Base-by-base conservation (phyloP, 1,140 invertebrate species). In the Drosophila nigrodunni region DNA sequence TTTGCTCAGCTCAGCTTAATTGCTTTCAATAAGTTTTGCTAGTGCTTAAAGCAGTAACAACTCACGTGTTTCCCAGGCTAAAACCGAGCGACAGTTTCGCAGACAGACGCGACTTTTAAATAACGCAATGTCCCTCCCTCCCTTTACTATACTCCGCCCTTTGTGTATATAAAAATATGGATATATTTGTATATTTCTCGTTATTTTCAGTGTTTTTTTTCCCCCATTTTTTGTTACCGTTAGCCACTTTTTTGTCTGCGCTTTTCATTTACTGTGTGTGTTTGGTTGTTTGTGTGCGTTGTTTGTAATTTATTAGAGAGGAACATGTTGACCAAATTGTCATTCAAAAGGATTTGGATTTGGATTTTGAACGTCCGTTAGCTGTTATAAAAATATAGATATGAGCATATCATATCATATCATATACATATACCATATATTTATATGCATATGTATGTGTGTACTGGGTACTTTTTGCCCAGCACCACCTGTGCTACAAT, bases 251-350 rank as follows among this genome's bases (percentile, higher is more conserved):
- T 86, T 86, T 86, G 82, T 82, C 82, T 87, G 83, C 66, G 70
- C 71, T 87, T 82, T 86, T 65, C 66, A 81, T 75, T 86, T 79
- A 55, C 77, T n/a, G 41, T 49, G 39, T 65, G 15, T 52, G 44
- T 41, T 50, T 46, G 57, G 18, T 2, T 54, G 46, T 41, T 13
- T 50, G 15, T 35, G n/a, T 71, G 46, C 37, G 60, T 74, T 82
- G 82, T 83, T 87, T 88, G 85, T 88, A 87, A 87, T 87, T 87
- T 87, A 87, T 87, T 87, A 87, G 82, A 87, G 83, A 80, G 82
- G 73, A 87, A 87, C 82, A 87, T 87, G 82, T 87, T 88, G 83
- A 88, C 83, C 83, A 88, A 88, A 88, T 88, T 88, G 83, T 88
- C 85, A 88, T 88, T 88, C 85, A 88, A 88, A 88, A 77, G 83